Evolutionary conservation across 2,113 vertebrate genomes (phyloP), one percentile per base, ranked within the genome.

Genomic region (Hippocampus zosterae): DNA sequence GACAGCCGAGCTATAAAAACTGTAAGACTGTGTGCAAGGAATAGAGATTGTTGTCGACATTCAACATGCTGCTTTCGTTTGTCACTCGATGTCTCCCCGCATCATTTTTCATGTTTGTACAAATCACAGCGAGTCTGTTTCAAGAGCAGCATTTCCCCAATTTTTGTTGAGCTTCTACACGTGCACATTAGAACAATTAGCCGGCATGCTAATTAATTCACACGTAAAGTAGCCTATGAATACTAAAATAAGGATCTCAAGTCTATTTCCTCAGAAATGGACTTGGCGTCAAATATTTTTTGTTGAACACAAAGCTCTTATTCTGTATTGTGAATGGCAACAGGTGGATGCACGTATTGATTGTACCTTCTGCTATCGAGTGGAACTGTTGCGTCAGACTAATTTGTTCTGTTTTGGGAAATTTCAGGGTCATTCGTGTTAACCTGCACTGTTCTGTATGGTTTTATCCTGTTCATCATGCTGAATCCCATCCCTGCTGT

Each of bases 1-100:
- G 97, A 76, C 96, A 98, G 77, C 96, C 97, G 1, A 95, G 93
- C 93, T 97, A 97, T 89, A 96, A 93, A 81, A 99, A 98, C 76
- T 92, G 97, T 98, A 89, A 91, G 96, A 16, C 23, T 5, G 1
- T 5, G 44, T n/a, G 52, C 15, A 53, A 3, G 8, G 21, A n/a
- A 59, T 8, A 56, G 40, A 69, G 12, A 48, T 65, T 46, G 46
- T 13, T 41, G 8, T 67, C 18, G 8, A 23, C 41, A 52, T 23
- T 18, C 18, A 65, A n/a, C 15, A 1, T 50, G 65, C n/a, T 33
- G 33, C 33, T 37, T 37, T 37, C 33, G 5, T 37, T 37, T 56
- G n/a, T 11, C 9, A 10, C 7, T 23, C 23, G 1, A 5, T 19
- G 21, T 52, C 6, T 6, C 15, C 6, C 18, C 5, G 12, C 55